Evolutionary conservation across 2,888 invertebrate species (phyloP).

Genomic region (Stenolophus ochropezus): DNA sequence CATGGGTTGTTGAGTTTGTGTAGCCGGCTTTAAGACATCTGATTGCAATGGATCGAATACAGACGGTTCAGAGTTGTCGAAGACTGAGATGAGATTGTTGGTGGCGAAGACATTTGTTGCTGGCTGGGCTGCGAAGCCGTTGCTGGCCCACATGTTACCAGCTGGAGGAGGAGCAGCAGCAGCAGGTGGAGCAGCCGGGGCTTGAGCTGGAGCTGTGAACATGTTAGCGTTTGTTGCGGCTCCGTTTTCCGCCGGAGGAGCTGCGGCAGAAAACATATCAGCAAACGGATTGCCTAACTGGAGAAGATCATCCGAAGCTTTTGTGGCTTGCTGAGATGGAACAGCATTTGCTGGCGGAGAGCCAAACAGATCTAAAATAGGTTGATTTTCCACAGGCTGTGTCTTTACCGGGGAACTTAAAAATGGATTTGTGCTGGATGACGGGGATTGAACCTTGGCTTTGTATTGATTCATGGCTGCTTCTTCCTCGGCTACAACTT

Average conservation of each 20-base stretch:
- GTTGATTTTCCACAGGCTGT: slow-evolving; percentile 70
- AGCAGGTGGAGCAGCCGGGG: slow-evolving; percentile 57
- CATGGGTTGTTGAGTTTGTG: slow-evolving; percentile 65
- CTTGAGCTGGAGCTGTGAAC: slow-evolving; percentile 66
- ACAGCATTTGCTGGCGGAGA: slow-evolving; percentile 75
- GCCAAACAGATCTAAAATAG: slow-evolving; percentile 89
- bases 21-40: slow-evolving; percentile 78
- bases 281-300: slow-evolving; percentile 94
- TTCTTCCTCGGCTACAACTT: slow-evolving; percentile 96
- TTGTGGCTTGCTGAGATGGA: slow-evolving; percentile 70
- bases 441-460: slow-evolving; percentile 89
- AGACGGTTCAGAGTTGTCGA: slow-evolving; percentile 73
- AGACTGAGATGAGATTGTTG: slow-evolving; percentile 74
- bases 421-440: slow-evolving; percentile 89
- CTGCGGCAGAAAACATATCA: slow-evolving; percentile 75
- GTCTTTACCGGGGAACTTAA: slow-evolving; percentile 79
- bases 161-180: slow-evolving; percentile 61
- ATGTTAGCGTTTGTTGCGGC: slow-evolving; percentile 66
- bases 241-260: slow-evolving; percentile 15
- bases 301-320: slow-evolving; percentile 92
- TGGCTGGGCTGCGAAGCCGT: slow-evolving; percentile 67
- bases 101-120: slow-evolving; percentile 65
- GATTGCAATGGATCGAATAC: slow-evolving; percentile 76
- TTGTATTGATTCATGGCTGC: slow-evolving; percentile 96
- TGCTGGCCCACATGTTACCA: slow-evolving; percentile 68